phyloP scores from a whole-genome alignment of 2,888 invertebrate genomes.

The Macaria liturata region DNA sequence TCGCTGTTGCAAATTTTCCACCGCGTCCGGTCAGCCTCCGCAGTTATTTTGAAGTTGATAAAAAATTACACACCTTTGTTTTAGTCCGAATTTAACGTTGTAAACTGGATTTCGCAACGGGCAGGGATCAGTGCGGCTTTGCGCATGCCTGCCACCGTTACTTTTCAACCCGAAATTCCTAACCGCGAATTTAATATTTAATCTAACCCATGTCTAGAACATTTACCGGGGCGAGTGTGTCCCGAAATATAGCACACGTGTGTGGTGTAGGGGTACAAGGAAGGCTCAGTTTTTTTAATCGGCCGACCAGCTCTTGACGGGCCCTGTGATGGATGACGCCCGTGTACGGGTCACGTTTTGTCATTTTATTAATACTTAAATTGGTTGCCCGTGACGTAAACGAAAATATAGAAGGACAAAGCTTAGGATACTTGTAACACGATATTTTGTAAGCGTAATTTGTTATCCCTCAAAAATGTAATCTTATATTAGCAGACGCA shows the following conservation, averaged over 20 bases:
- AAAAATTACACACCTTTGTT: conserved; percentile 70
- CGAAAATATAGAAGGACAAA: conserved; percentile 59
- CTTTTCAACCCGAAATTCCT: conserved; percentile 79
- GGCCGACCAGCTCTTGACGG: conserved; percentile 75
- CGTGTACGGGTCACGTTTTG: conserved; percentile 75
- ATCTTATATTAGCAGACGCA: no score
- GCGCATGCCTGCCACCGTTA: conserved; percentile 65
- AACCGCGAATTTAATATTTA: conserved; percentile 82
- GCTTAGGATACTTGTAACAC: conserved; percentile 42
- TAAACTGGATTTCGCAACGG: conserved; percentile 65
- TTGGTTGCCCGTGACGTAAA: conserved; percentile 75
- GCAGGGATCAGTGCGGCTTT: conserved; percentile 55
- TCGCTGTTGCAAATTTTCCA: conserved; percentile 34
- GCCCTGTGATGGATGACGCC: conserved; percentile 75
- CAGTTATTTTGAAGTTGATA: conserved; percentile 53
- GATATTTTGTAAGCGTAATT: conserved; percentile 37
- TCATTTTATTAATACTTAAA: conserved; percentile 83
- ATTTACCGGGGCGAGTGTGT: conserved; percentile 68
- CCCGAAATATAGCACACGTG: conserved; percentile 67
- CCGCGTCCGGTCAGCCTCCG: conserved; percentile 43
- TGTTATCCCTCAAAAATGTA: no score
- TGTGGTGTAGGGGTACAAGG: conserved; percentile 56
- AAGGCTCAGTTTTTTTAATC: conserved; percentile 76
- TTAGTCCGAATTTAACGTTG: conserved; percentile 63
- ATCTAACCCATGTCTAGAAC: conserved; percentile 81